Conservation (phyloP, 2,113 vertebrate species). For the Epinephelus lanceolatus region DNA sequence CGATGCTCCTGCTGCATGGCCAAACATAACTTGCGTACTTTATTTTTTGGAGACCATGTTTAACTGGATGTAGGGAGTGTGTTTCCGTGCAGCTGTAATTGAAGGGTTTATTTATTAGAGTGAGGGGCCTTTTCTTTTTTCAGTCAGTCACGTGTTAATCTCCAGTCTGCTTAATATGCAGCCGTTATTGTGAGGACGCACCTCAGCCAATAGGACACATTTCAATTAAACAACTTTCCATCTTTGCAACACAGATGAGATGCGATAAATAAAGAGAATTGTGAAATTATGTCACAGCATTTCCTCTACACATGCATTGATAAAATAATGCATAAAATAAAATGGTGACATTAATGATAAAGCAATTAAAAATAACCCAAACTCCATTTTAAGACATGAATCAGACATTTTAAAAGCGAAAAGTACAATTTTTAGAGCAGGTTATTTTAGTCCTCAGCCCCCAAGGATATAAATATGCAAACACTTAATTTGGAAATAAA, state of each 20-base stretch:
- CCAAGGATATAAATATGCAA: constrained; percentile 11
- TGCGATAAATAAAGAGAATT: not conserved
- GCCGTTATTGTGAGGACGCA: constrained; percentile 44
- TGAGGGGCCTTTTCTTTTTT: constrained; percentile 16
- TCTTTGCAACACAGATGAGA: constrained; percentile 9
- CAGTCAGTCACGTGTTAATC: constrained; percentile 62
- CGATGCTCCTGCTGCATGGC: not conserved
- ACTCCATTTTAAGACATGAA: not conserved
- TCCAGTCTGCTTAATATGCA: constrained; percentile 53
- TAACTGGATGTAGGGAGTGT: not conserved
- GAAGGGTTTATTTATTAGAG: constrained; percentile 15
- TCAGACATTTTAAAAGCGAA: not conserved
- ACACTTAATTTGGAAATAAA: constrained; percentile 46
- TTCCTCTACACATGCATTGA: not conserved
- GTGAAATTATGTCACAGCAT: not conserved
- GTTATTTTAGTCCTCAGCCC: constrained; percentile 2
- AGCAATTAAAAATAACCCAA: not conserved
- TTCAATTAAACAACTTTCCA: constrained; percentile 56
- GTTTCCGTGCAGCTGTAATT: not conserved
- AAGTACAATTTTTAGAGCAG: not conserved
- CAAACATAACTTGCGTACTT: not conserved
- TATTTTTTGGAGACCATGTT: not conserved
- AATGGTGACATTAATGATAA: not conserved
- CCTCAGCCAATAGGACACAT: constrained; percentile 60
- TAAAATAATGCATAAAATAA: not conserved